Evolutionary conservation across 2,888 invertebrate species (phyloP).

Genomic region (Tachina fera): DNA sequence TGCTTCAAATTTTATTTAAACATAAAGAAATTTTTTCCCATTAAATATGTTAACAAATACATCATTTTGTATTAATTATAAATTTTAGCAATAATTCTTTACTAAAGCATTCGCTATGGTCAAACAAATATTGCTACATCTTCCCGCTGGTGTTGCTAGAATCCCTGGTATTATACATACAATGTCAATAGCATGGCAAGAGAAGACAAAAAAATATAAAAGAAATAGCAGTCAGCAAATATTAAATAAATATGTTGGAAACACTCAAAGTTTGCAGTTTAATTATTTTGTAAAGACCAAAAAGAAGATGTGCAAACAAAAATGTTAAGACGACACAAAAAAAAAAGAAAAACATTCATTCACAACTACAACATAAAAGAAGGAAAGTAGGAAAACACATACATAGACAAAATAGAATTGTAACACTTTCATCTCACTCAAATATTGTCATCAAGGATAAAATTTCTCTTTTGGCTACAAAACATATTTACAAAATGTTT

Average conservation of each 20-base stretch:
- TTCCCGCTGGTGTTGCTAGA: not conserved
- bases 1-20: not conserved
- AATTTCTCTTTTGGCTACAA: conserved; percentile 52
- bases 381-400: conserved; percentile 23
- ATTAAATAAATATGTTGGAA: conserved; percentile 12
- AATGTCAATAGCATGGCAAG: not conserved
- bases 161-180: not conserved
- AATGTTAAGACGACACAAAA: conserved; percentile 17
- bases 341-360: not conserved
- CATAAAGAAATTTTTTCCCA: too few relatives aligned
- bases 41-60: not conserved
- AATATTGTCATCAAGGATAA: conserved; percentile 62
- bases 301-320: conserved; percentile 41
- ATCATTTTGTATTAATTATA: conserved; percentile 40
- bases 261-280: conserved; percentile 46
- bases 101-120: not conserved
- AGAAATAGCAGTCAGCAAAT: not conserved
- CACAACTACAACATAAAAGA: not conserved
- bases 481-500: conserved; percentile 34
- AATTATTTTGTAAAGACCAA: conserved; percentile 52
- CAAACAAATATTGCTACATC: not conserved
- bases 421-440: conserved; percentile 66
- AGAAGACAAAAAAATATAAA: not conserved
- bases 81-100: conserved; percentile 8
- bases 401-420: conserved; percentile 59